Evolutionary conservation across 2,888 invertebrate genomes (phyloP), one percentile per base, ranked within the genome.

Genomic region (Drosophila anomalata): DNA sequence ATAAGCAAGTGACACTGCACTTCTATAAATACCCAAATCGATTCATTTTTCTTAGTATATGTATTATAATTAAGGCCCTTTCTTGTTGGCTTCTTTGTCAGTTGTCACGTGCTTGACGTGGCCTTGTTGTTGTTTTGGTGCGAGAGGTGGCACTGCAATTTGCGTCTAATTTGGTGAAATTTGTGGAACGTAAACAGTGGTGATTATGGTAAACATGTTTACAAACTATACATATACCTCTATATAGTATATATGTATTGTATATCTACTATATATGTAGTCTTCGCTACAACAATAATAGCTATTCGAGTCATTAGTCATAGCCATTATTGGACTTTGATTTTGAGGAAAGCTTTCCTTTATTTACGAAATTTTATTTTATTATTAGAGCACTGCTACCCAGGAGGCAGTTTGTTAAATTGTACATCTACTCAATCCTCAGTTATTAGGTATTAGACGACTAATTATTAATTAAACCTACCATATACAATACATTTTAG

Each of bases 201-300:
- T 24, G 26, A 69, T 59, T 65, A 58, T 73, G 86, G 79, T 79
- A 77, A 81, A 82, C 83, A 81, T 79, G 80, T 75, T 86, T 73
- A 82, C 75, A 22, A 12, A 50, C 14, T 62, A 33, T 60, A 22
- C 24, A 42, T 36, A 50, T 55, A 56, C 11, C 1, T 17, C 17
- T 17, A 17, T 17, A 17, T 17, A 17, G 17, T 17, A 17, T 17
- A 17, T 24, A 24, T 24, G 4, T 24, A 24, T 24, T 24, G 3
- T 24, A 4, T 24, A 59, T 14, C 29, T 29, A 9, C 29, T 29
- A 29, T 29, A 69, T 41, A 29, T 29, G 66, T 41, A 29, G 20
- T 33, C 61, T 47, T 62, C 20, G 41, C 9, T 59, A 3, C 17
- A 24, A 24, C 29, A 42, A 33, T 36, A 42, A 31, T 4, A 9